Conservation (phyloP, 92 coral and sea anemone genomes). For the Palythoa grandis region DNA sequence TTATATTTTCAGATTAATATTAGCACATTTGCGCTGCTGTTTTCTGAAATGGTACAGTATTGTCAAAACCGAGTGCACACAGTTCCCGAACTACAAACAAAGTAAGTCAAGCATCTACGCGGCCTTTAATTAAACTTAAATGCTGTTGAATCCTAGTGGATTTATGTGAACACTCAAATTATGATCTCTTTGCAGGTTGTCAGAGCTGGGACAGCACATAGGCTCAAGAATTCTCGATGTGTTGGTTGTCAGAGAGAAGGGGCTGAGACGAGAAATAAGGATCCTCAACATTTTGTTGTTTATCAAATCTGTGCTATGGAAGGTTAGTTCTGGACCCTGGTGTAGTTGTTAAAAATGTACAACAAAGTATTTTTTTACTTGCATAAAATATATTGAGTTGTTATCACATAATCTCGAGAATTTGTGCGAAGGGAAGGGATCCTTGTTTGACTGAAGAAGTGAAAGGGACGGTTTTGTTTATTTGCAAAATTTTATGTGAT, state of each 20-base stretch:
- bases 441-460: too few species aligned
- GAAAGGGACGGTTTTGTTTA: too few species aligned
- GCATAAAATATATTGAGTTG: too few species aligned
- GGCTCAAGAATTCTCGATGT: slow-evolving; percentile 97
- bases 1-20: slow-evolving; percentile 78
- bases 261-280: slow-evolving; percentile 89
- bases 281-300: slow-evolving; percentile 92
- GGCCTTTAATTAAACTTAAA: neutral
- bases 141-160: neutral
- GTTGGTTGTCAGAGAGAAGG: slow-evolving; percentile 92
- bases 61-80: slow-evolving; percentile 97
- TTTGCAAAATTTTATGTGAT: too few species aligned
- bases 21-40: slow-evolving; percentile 89
- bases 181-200: slow-evolving; percentile 64
- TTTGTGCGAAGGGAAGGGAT: too few species aligned
- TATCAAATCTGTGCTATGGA: slow-evolving; percentile 96
- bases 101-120: slow-evolving; percentile 61
- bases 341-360: too few species aligned
- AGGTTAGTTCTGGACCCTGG: slow-evolving; percentile 53
- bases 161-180: neutral
- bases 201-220: slow-evolving; percentile 93
- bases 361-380: too few species aligned
- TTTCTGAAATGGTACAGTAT: slow-evolving; percentile 97
- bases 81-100: slow-evolving; percentile 96
- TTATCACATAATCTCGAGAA: too few species aligned